These are phyloP conservation scores for Mastacembelus armatus DNA, from an alignment of 2,797 vertebrate species.

Conservation along the genomic window DNA sequence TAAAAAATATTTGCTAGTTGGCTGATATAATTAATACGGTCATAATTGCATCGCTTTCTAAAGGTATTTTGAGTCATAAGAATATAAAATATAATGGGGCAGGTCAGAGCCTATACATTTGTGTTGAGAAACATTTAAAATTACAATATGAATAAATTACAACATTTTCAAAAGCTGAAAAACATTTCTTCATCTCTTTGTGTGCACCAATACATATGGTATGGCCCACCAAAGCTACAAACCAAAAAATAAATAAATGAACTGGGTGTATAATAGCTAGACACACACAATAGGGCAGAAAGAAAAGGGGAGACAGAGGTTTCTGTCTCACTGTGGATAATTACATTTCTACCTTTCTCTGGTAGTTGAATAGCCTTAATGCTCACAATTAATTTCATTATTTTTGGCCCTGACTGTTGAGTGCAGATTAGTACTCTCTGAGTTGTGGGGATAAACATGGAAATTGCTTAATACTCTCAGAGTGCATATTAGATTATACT, in stretches of 20 bases:
- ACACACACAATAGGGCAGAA: constrained; percentile 46
- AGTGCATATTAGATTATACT: constrained; percentile 73
- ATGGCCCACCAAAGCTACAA: constrained; percentile 27
- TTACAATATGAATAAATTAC: constrained; percentile 9
- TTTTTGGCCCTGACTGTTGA: constrained; percentile 77
- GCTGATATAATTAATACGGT: constrained; percentile 18
- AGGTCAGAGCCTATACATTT: too few species aligned
- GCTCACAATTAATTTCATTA: constrained; percentile 83
- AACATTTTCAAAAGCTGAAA: too few species aligned
- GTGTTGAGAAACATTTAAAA: neutral
- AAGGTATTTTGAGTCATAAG: neutral
- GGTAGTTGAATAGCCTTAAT: constrained; percentile 74
- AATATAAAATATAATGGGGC: too few species aligned
- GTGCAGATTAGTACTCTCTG: constrained; percentile 76
- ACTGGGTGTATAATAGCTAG: constrained; percentile 28
- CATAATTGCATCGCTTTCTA: neutral
- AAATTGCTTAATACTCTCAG: constrained; percentile 81
- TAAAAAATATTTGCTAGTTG: constrained; percentile 14
- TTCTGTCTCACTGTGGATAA: constrained; percentile 76
- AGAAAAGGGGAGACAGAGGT: constrained; percentile 41
- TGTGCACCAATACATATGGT: constrained; percentile 14
- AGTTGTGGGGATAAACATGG: constrained; percentile 74
- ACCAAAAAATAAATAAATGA: constrained; percentile 29
- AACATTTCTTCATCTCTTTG: neutral
- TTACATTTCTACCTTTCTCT: constrained; percentile 82